Percentiles rank a stretch among this genome's conserved stretches.
Evolutionary conservation across 2,797 vertebrate species (phyloP).

Genomic region (Allobates femoralis): DNA sequence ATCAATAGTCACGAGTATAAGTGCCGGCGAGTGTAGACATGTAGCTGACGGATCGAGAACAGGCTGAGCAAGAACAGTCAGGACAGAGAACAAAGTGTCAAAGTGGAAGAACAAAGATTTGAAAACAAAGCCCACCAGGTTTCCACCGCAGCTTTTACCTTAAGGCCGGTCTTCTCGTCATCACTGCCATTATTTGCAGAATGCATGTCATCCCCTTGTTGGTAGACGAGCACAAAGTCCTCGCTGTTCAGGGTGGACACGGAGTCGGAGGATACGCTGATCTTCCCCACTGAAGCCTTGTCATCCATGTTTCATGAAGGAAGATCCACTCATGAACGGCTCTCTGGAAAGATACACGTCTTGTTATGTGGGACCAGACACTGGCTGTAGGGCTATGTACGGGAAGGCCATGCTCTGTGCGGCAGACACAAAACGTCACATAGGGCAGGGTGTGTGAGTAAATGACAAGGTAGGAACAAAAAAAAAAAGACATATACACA

Average conservation of each 20-base stretch:
- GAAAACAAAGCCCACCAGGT: not conserved
- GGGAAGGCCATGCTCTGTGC: not conserved
- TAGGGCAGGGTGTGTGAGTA: conserved; percentile 9
- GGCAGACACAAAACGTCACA: not conserved
- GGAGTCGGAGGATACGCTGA: conserved; percentile 99
- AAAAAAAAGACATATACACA: not conserved
- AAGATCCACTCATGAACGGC: conserved; percentile 83
- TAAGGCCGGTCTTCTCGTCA: conserved; percentile 98
- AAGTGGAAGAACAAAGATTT: not conserved
- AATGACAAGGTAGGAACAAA: conserved; percentile 18
- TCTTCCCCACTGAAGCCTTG: conserved; percentile 99
- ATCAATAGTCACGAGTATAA: not conserved
- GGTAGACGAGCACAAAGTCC: conserved; percentile 99
- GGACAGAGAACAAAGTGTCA: not conserved
- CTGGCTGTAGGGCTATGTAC: not conserved
- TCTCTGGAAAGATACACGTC: conserved; percentile 31
- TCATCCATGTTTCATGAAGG: conserved; percentile 99
- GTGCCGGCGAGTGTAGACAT: not conserved
- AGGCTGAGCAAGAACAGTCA: not conserved
- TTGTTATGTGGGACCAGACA: not conserved
- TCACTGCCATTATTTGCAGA: conserved; percentile 98
- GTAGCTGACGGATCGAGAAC: conserved; percentile 10
- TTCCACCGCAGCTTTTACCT: conserved; percentile 77
- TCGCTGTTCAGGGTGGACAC: conserved; percentile 99
- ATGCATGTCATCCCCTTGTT: conserved; percentile 96